A percentile compares a stretch with the other conserved stretches of the same genome.
phyloP scores from a whole-genome alignment of 2,113 vertebrate species.

The Toxotes chatareus region DNA sequence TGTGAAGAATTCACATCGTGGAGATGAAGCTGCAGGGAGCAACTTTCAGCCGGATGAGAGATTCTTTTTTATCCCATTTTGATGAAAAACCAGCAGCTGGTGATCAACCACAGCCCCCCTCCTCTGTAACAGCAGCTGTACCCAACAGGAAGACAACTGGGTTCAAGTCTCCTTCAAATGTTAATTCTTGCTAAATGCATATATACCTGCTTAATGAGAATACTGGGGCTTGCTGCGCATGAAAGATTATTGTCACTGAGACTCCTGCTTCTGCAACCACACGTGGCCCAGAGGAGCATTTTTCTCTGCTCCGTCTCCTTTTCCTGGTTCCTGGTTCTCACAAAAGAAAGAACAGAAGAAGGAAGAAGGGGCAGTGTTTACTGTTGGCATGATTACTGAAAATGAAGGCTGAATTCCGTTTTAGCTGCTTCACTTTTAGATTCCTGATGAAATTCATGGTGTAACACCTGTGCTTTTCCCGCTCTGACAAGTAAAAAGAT shows the following conservation, averaged over 20 bases:
- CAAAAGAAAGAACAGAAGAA: not conserved
- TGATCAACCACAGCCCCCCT: slow-evolving; percentile 9
- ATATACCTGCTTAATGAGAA: slow-evolving; percentile 18
- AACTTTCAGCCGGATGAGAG: not conserved
- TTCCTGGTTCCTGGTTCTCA: not conserved
- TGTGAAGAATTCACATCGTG: slow-evolving; percentile 60
- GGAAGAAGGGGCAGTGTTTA: not conserved
- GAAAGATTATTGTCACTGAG: not conserved
- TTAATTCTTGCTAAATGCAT: not conserved
- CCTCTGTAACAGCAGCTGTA: slow-evolving; percentile 49
- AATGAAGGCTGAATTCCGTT: not conserved
- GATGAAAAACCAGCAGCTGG: slow-evolving; percentile 64
- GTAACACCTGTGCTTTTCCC: not conserved
- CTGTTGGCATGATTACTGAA: not conserved
- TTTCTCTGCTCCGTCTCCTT: not conserved
- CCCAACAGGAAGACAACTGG: slow-evolving; percentile 22
- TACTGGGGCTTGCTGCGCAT: not conserved
- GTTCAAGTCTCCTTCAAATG: not conserved
- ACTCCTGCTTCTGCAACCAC: not conserved
- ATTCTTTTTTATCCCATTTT: slow-evolving; percentile 59
- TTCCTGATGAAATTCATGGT: too few species aligned
- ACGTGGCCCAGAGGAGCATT: not conserved
- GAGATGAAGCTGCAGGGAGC: slow-evolving; percentile 25
- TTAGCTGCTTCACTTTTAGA: too few species aligned
- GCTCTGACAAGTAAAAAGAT: not conserved